Percentiles rank a stretch among this genome's conserved stretches.
phyloP scores from a whole-genome alignment of 1,140 invertebrate species.

The Sycophaga agraensis region DNA sequence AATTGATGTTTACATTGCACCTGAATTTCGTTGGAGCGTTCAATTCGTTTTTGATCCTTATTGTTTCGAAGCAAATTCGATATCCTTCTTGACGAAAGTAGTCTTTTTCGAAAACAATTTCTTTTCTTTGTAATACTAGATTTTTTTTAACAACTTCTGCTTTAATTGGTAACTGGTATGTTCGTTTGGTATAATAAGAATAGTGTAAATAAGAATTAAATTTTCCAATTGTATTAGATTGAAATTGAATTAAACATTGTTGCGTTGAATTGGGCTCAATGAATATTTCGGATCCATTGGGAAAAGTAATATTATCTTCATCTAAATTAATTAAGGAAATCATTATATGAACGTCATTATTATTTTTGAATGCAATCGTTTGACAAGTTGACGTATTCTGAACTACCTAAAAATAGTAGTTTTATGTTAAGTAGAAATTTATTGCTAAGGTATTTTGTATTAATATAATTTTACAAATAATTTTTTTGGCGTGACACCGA shows the following conservation, averaged over 20 bases:
- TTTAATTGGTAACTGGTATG: neutral
- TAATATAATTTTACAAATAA: no score
- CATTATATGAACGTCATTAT: neutral
- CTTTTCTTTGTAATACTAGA: neutral
- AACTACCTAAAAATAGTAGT: neutral
- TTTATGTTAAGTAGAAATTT: no score
- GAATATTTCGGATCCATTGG: neutral
- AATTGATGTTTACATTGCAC: no score
- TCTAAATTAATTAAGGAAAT: neutral
- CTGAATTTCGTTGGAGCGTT: neutral
- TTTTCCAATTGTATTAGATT: neutral
- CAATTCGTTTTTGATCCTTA: neutral
- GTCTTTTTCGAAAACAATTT: neutral
- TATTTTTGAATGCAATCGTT: neutral
- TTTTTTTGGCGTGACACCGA: no score
- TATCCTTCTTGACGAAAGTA: neutral
- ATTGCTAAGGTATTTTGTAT: no score
- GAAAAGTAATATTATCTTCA: neutral
- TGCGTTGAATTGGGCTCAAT: neutral
- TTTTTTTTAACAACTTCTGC: neutral
- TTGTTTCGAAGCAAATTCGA: neutral
- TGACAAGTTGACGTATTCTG: neutral
- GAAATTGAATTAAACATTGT: neutral
- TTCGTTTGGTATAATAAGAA: neutral
- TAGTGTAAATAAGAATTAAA: neutral